Percentiles rank a stretch among this genome's conserved stretches.
Evolutionary conservation across 2,113 vertebrate genomes (phyloP).

Genomic region (Toxotes jaculatrix): DNA sequence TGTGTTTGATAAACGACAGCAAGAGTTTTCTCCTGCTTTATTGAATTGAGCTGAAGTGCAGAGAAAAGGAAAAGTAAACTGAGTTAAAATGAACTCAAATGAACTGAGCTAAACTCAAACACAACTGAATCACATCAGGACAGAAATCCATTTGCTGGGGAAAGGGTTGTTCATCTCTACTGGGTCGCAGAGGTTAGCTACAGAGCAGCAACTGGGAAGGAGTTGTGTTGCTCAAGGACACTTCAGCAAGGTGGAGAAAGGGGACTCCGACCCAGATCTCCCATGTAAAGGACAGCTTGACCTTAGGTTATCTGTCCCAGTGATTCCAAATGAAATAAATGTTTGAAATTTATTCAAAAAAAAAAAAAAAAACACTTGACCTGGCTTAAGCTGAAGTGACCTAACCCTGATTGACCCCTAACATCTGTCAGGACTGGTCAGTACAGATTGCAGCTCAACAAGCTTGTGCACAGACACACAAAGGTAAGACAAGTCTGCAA

Average conservation of each 20-base stretch:
- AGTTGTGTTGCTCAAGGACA: constrained; percentile 11
- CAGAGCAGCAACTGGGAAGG: background rate
- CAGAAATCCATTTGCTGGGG: constrained; percentile 1
- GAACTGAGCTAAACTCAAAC: constrained; percentile 31
- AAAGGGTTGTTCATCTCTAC: background rate
- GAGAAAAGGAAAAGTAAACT: constrained; percentile 19
- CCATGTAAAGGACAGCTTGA: background rate
- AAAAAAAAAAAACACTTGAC: constrained; percentile 10
- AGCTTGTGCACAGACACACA: background rate
- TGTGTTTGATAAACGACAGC: constrained; percentile 48
- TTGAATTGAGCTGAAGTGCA: constrained; percentile 30
- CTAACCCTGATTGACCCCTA: background rate
- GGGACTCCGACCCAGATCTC: background rate
- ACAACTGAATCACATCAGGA: constrained; percentile 19
- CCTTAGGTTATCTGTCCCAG: background rate
- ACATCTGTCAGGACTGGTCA: constrained; percentile 29
- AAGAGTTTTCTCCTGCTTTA: constrained; percentile 29
- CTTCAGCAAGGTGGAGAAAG: background rate
- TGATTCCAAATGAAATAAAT: background rate
- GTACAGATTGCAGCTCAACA: background rate
- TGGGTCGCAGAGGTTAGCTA: background rate
- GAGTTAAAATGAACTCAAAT: constrained; percentile 43
- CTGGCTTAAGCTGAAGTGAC: constrained; percentile 5
- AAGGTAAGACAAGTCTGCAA: background rate
- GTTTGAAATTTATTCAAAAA: background rate